Base-by-base conservation (phyloP, 1,140 invertebrate genomes). In the Temnothorax longispinosus region DNA sequence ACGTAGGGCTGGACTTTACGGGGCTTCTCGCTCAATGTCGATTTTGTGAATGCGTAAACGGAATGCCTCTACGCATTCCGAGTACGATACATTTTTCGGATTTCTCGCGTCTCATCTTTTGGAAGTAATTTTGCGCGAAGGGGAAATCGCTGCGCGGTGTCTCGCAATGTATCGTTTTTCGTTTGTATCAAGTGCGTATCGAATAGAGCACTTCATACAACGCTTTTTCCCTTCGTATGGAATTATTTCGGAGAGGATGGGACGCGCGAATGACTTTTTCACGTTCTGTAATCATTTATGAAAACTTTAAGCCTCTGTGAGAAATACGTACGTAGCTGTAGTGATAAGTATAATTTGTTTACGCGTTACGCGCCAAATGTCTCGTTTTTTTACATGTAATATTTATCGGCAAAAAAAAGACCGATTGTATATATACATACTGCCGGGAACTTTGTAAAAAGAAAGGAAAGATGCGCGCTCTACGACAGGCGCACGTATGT, bases 261-360 rank as follows among this genome's bases (percentile, higher is more conserved):
- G 44, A 65, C 32, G 27, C 32, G 44, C 44, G 32, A 78, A 50
- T 15, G 32, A 21, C 44, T 78, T 78, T 27, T 44, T 76, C 4
- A 35, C 41, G 10, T 15, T n/a, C 2, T 41, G 11, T 58, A 76
- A 60, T 58, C 60, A 38, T 18, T 27, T 54, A 85, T 75, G 38
- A 41, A 35, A 27, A 50, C 21, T 35, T 54, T 18, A 35, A 50
- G n/a, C 72, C 35, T 81, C 84, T 90, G 85, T 89, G 44, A 76
- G 0, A 89, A 50, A 87, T 89, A 87, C 65, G 50, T 90, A 86
- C 56, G 60, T 90, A 86, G 21, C 4, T 69, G 65, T 86, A 72
- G 52, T 56, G 50, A 38, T 80, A 88, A 65, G 62, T 56, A 67
- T 18, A 60, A 60, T 44, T 76, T 60, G 38, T 69, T 74, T 35